phyloP scores from a whole-genome alignment of 92 coral and sea anemone genomes.

The Umimayanthus chanpuru region DNA sequence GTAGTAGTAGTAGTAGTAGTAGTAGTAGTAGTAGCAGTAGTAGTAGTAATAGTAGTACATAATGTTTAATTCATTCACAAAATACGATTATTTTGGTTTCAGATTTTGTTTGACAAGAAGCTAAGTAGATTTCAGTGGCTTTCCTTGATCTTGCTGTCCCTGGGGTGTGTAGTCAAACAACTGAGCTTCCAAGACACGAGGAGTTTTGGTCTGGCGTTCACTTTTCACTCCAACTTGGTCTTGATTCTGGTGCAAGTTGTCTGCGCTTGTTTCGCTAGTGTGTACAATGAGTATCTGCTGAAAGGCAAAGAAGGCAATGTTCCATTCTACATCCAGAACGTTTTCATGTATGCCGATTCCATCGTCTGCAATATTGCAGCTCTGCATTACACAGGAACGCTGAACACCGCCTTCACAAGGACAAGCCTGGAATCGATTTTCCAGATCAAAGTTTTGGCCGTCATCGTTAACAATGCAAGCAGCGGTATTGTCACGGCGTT shows the following conservation, averaged over 20 bases:
- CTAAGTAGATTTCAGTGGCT: conserved; percentile 81
- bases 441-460: conserved; percentile 75
- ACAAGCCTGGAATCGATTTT: conserved; percentile 70
- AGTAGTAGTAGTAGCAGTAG: no score
- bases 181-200: conserved; percentile 55
- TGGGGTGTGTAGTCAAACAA: conserved; percentile 91
- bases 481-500: conserved; percentile 92
- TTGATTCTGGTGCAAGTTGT: conserved; percentile 89
- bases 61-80: no score
- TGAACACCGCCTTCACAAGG: conserved; percentile 73
- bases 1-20: no score
- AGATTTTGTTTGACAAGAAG: conserved; percentile 83
- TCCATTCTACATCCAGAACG: conserved; percentile 86
- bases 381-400: conserved; percentile 74
- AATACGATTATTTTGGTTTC: neutral
- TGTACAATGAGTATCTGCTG: conserved; percentile 91
- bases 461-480: conserved; percentile 85
- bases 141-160: conserved; percentile 77
- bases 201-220: conserved; percentile 60
- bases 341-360: conserved; percentile 92
- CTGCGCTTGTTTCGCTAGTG: conserved; percentile 97
- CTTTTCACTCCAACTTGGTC: conserved; percentile 72
- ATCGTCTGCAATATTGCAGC: conserved; percentile 79
- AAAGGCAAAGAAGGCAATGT: conserved; percentile 91
- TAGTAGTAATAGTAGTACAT: no score